Evolutionary conservation across 2,797 vertebrate genomes (phyloP).

Genomic region (Megaceryle alcyon): DNA sequence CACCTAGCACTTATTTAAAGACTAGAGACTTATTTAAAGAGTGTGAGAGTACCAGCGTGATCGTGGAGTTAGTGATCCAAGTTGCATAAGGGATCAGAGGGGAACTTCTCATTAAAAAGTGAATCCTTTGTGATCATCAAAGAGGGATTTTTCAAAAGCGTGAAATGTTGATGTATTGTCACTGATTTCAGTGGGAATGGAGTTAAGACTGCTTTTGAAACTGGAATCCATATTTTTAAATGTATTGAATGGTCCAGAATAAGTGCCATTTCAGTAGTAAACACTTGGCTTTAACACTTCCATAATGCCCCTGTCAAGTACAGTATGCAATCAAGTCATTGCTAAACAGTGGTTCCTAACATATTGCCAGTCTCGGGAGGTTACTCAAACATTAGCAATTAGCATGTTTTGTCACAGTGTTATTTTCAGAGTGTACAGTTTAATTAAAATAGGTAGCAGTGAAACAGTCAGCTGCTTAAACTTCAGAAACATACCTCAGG

Average conservation of each 20-base stretch:
- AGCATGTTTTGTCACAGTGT: constrained; percentile 52
- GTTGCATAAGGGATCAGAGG: neutral
- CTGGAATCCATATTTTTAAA: neutral
- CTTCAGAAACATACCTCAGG: constrained; percentile 7
- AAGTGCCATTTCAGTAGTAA: neutral
- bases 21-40: neutral
- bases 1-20: neutral
- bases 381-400: constrained; percentile 36
- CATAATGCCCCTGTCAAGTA: neutral
- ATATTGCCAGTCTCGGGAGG: constrained; percentile 56
- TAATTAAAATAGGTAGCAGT: constrained; percentile 62
- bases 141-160: neutral
- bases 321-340: neutral
- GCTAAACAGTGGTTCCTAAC: constrained; percentile 31
- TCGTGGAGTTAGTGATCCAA: neutral
- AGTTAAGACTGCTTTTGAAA: neutral
- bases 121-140: neutral
- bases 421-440: constrained; percentile 61
- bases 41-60: neutral
- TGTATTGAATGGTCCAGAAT: neutral
- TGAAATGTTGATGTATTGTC: neutral
- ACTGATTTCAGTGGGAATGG: neutral
- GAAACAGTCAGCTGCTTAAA: constrained; percentile 46
- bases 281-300: constrained; percentile 14
- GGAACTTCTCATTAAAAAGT: neutral